Evolutionary conservation across 1,140 invertebrate species (phyloP).

Genomic region (Melitaea cinxia): DNA sequence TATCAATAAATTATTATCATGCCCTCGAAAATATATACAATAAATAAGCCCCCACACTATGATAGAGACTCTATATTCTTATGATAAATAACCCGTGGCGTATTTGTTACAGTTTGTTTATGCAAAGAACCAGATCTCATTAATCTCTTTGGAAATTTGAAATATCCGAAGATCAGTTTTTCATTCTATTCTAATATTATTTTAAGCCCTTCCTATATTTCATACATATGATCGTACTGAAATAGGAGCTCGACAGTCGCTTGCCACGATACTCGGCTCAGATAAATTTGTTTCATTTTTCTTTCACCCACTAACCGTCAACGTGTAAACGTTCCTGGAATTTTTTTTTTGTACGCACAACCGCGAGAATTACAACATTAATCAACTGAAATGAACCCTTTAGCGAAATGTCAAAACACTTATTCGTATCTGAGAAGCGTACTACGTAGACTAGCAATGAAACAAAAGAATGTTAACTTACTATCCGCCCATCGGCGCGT

Average conservation of each 20-base stretch:
- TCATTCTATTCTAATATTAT: constrained; percentile 31
- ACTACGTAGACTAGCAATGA: constrained; percentile 55
- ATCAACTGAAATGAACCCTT: constrained; percentile 76
- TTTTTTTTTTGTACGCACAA: constrained; percentile 69
- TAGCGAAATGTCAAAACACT: constrained; percentile 78
- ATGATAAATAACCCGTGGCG: constrained; percentile 6
- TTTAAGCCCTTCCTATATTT: constrained; percentile 38
- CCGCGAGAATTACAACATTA: constrained; percentile 74
- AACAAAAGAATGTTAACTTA: constrained; percentile 68
- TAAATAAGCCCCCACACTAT: neutral
- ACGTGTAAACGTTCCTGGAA: constrained; percentile 66
- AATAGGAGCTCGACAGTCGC: constrained; percentile 55
- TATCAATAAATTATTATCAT: too few relatives aligned
- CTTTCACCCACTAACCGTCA: constrained; percentile 62
- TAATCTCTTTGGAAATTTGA: constrained; percentile 30
- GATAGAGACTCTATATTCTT: neutral
- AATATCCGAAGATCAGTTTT: constrained; percentile 30
- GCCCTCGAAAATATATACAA: neutral
- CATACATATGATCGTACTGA: constrained; percentile 52
- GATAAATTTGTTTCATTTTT: constrained; percentile 75
- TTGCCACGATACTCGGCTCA: constrained; percentile 56
- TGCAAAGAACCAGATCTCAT: constrained; percentile 15
- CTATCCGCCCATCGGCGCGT: constrained; percentile 54
- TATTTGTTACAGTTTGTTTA: constrained; percentile 19
- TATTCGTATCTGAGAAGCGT: constrained; percentile 59